A percentile compares a stretch with the other conserved stretches of the same genome.
Conservation (phyloP, 2,113 vertebrate species). For the Pao palembangensis region DNA sequence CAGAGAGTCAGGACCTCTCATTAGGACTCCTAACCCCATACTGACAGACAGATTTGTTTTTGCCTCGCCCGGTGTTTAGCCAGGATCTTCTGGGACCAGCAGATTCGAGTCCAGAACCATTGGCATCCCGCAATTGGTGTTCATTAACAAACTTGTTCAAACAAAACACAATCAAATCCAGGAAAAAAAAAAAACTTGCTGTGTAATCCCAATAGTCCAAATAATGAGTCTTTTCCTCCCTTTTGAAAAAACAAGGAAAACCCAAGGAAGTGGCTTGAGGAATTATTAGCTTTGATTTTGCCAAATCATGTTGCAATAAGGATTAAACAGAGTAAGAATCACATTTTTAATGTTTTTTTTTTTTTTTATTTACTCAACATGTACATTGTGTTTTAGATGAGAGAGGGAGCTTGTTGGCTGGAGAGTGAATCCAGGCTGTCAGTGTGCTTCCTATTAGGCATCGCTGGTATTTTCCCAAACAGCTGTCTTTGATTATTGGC, state of each 20-base stretch:
- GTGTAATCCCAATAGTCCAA: constrained; percentile 66
- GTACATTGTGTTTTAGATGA: neutral
- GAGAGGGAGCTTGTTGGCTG: constrained; percentile 30
- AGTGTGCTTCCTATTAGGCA: constrained; percentile 66
- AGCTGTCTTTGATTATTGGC: constrained; percentile 77
- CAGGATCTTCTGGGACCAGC: constrained; percentile 79
- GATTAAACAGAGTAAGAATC: constrained; percentile 3
- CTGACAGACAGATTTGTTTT: constrained; percentile 78
- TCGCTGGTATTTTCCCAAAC: constrained; percentile 74
- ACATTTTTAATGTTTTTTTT: neutral
- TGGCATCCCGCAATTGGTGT: constrained; percentile 76
- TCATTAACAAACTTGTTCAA: constrained; percentile 84
- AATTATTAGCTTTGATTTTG: constrained; percentile 46
- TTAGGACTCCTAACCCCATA: constrained; percentile 72
- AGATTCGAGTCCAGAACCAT: constrained; percentile 76
- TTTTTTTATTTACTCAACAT: neutral
- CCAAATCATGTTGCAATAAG: constrained; percentile 19
- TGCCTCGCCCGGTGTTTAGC: constrained; percentile 74
- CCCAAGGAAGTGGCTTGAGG: constrained; percentile 17
- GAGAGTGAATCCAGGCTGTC: constrained; percentile 64
- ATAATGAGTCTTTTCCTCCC: constrained; percentile 67
- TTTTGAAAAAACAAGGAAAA: constrained; percentile 16
- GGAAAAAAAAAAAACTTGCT: constrained; percentile 38
- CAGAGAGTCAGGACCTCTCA: constrained; percentile 67
- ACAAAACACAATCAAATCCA: constrained; percentile 79